These are phyloP conservation scores for Poliocrania exsul DNA, from an alignment of 2,797 vertebrate genomes.

Conservation along the genomic window DNA sequence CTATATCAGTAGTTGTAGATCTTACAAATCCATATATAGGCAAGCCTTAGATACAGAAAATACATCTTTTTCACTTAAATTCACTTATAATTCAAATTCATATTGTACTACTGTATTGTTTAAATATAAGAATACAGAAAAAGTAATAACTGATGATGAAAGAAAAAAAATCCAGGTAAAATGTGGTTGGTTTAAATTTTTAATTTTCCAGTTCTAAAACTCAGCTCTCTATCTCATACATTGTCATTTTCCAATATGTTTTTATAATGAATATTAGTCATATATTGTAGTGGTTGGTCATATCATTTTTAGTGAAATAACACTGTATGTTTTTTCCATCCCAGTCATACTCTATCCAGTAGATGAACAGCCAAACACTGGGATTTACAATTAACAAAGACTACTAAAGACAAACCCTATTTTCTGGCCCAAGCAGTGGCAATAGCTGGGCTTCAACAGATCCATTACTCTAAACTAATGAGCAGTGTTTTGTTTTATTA, in stretches of 20 bases:
- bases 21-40: not conserved
- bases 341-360: not conserved
- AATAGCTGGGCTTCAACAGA: not conserved
- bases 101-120: not conserved
- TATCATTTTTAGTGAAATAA: not conserved
- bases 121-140: not conserved
- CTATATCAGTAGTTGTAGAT: not conserved
- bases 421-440: not conserved
- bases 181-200: not conserved
- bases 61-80: not conserved
- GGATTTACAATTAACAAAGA: not conserved
- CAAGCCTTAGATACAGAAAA: not conserved
- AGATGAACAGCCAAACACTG: not conserved
- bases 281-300: not conserved
- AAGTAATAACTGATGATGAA: not conserved
- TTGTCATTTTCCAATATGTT: not conserved
- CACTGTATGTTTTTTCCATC: not conserved
- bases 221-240: not conserved
- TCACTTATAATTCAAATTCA: not conserved
- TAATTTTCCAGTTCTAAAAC: not conserved
- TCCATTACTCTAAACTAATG: not conserved
- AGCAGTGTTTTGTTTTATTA: not conserved
- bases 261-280: not conserved
- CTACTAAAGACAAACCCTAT: not conserved
- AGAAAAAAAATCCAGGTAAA: not conserved